Percentiles rank a stretch among this genome's conserved stretches.
Conservation (phyloP, 92 coral and sea anemone genomes). For the Palythoa grandiflora region DNA sequence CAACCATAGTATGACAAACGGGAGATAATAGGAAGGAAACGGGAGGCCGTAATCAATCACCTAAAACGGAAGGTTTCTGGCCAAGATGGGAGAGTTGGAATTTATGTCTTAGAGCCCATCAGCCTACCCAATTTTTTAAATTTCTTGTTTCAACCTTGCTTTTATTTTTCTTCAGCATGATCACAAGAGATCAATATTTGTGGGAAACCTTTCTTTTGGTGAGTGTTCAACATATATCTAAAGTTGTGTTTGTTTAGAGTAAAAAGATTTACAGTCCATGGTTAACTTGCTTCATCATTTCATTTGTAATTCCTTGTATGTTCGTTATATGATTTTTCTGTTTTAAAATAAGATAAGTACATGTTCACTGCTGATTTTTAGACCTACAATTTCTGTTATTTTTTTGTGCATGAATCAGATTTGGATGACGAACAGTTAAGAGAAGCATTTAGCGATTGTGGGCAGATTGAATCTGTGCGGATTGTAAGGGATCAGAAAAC, state of each 20-base stretch:
- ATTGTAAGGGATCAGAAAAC: constrained; percentile 89
- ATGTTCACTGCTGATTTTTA: neutral
- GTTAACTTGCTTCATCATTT: neutral
- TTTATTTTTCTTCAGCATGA: constrained; percentile 69
- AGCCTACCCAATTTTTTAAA: neutral
- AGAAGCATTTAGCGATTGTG: constrained; percentile 80
- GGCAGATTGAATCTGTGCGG: constrained; percentile 85
- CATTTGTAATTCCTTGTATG: neutral
- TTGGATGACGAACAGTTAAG: constrained; percentile 85
- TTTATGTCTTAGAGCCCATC: no score
- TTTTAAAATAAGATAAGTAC: neutral
- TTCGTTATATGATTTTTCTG: neutral
- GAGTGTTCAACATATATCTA: constrained; percentile 32
- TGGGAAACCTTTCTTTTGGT: constrained; percentile 98
- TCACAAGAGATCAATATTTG: constrained; percentile 89
- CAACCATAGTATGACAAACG: no score
- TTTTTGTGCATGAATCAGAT: constrained; percentile 50
- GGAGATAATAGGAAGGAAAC: no score
- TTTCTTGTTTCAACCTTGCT: neutral
- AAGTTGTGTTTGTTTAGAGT: neutral
- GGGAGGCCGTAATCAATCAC: no score
- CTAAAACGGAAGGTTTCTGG: no score
- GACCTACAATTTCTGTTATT: neutral
- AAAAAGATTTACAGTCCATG: neutral
- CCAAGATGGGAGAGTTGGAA: no score